Base-by-base conservation (phyloP, 2,797 vertebrate species). In the Alca torda region DNA sequence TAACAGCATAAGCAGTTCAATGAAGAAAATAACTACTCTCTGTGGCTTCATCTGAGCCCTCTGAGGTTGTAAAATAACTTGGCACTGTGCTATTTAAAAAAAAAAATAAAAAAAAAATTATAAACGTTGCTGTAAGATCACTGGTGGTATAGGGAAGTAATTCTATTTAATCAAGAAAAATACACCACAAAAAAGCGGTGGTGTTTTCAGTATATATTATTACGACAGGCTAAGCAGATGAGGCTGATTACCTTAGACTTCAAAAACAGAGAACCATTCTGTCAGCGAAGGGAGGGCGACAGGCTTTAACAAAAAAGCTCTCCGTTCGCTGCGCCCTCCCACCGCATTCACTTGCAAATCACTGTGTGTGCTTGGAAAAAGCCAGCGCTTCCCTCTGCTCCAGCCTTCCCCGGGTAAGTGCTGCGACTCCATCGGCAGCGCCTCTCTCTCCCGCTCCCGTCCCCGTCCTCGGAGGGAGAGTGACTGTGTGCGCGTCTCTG, bases 281-380 rank as follows among this genome's bases (percentile, higher is more conserved):
- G 96, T 75, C 94, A 91, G 79, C 77, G 69, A 91, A 94, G 97
- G 95, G 96, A 97, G 97, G 96, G 97, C 95, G 94, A 89, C 65
- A 16, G 84, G 97, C 91, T 96, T 89, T 84, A 96, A 96, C 53
- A 91, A 79, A 92, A 88, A 81, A 89, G 93, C 97, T 90, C 97
- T 94, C 83, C 84, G 51, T 87, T 80, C 11, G 64, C 90, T 84
- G 96, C 94, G 90, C 97, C 97, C 98, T 97, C 98, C 98, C 98
- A 98, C 97, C 68, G 97, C 96, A 98, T 98, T 98, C 98, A 98
- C 97, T 98, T 98, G 98, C 98, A 98, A 98, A 98, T 98, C 97
- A 59, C 94, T 74, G 93, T 89, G 93, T 88, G 96, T 74, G 98
- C 97, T 84, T 8, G 97, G 97, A 48, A 87, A 87, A 57, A 97